A percentile compares a stretch with the other conserved stretches of the same genome.
These are phyloP conservation scores for Astropecten irregularis DNA, from an alignment of 53 echinoderm and acorn worm genomes.

Conservation along the genomic window DNA sequence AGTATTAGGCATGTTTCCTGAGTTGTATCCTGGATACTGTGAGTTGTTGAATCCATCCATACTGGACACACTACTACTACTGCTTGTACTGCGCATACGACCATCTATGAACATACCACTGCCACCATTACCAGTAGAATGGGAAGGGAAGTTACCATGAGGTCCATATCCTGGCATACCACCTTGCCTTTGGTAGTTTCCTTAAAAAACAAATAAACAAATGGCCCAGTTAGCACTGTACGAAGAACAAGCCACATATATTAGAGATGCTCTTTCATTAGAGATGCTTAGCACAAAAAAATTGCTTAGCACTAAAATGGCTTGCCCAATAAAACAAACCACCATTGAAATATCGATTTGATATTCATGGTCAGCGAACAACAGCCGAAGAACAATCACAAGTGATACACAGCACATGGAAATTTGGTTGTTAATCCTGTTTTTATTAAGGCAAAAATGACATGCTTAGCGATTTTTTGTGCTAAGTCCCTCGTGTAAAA, in stretches of 20 bases:
- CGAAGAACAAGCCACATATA: background rate
- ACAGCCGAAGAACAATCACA: no score
- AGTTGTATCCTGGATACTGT: conserved; percentile 86
- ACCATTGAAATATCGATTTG: no score
- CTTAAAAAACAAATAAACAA: conserved; percentile 44
- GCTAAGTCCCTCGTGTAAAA: no score
- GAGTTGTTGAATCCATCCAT: conserved; percentile 85
- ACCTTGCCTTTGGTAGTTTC: conserved; percentile 72
- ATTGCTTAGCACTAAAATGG: no score
- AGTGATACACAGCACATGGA: no score
- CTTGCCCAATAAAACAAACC: no score
- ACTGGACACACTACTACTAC: conserved; percentile 61
- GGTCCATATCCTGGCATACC: conserved; percentile 69
- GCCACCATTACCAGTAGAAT: conserved; percentile 56
- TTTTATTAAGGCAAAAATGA: no score
- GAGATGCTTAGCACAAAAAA: no score
- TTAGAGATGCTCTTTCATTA: no score
- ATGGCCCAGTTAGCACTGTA: background rate
- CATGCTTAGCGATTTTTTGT: no score
- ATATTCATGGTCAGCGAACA: no score
- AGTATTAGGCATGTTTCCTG: conserved; percentile 69
- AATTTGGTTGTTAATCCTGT: no score
- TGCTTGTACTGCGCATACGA: conserved; percentile 60
- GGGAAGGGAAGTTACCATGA: conserved; percentile 54
- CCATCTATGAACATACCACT: conserved; percentile 66